These are phyloP conservation scores for Octodonta nipae DNA, from an alignment of 2,888 invertebrate genomes.

Conservation along the genomic window DNA sequence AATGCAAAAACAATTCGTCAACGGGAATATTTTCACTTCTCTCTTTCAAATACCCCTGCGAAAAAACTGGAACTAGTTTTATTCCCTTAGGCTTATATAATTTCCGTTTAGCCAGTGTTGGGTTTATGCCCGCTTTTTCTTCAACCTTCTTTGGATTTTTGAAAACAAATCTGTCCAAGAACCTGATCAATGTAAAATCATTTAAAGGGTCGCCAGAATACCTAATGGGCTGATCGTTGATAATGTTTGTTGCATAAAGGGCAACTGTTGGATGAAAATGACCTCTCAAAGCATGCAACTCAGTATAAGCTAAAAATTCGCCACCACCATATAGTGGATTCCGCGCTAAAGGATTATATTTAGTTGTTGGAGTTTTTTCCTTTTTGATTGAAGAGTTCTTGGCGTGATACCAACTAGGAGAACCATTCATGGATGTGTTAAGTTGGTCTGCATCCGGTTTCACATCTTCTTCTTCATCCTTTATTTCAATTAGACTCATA, in stretches of 20 bases:
- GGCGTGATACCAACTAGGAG: slow-evolving; percentile 26
- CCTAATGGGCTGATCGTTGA: slow-evolving; percentile 56
- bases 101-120: slow-evolving; percentile 50
- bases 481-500: slow-evolving; percentile 18
- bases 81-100: slow-evolving; percentile 58
- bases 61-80: slow-evolving; percentile 60
- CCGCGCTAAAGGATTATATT: slow-evolving; percentile 59
- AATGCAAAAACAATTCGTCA: slow-evolving; percentile 75
- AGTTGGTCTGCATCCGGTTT: slow-evolving; percentile 23
- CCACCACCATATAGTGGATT: slow-evolving; percentile 81
- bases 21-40: slow-evolving; percentile 66
- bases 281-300: slow-evolving; percentile 53
- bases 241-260: slow-evolving; percentile 69
- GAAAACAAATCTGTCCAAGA: slow-evolving; percentile 89
- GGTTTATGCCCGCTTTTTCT: slow-evolving; percentile 46
- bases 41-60: slow-evolving; percentile 53
- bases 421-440: slow-evolving; percentile 14
- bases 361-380: slow-evolving; percentile 22
- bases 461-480: slow-evolving; percentile 23
- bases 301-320: slow-evolving; percentile 54
- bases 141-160: slow-evolving; percentile 72
- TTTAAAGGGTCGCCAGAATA: slow-evolving; percentile 88
- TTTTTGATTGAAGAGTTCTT: slow-evolving; percentile 16
- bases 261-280: slow-evolving; percentile 90
- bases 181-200: slow-evolving; percentile 81